Evolutionary conservation across 2,797 vertebrate genomes (phyloP), one percentile per base, ranked within the genome.

Genomic region (Gastrophryne carolinensis): DNA sequence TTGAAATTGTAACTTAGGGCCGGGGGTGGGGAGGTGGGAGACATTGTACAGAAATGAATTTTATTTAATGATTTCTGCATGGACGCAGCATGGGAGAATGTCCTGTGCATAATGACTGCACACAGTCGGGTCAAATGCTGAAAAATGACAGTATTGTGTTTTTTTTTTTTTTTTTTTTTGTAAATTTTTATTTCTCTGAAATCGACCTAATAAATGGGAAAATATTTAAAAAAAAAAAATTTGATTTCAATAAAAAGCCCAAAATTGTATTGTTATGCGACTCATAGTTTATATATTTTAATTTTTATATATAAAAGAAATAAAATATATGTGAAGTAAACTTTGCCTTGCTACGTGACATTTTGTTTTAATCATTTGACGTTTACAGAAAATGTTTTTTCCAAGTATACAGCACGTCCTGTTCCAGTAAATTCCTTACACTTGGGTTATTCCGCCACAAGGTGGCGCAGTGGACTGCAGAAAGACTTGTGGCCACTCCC

Each of bases 51-150:
- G 86, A 90, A 86, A 87, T 89, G 81, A 80, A 80, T 89, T 91
- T 90, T 90, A 91, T 92, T 92, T 92, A 92, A 92, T 90, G 88
- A 84, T 82, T 90, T 89, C 87, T 91, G 90, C 91, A 92, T 92
- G 90, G 88, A 82, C 84, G 85, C 76, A 87, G 91, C 90, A 91
- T 92, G 91, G 91, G 89, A 83, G 85, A 80, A 90, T 85, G 87
- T 89, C 90, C 89, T 89, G 88, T 87, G 85, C 84, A 80, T 86
- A 85, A 85, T 26, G 89, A 90, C 89, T 91, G 54, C 88, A 87
- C 84, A 67, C 80, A 87, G 84, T 89, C 87, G 84, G 82, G 86
- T 87, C 86, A 86, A 80, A 87, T 75, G 82, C 86, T 87, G 83
- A 82, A 83, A 86, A 87, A 83, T 58, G 85, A 86, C 86, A 89